These are phyloP conservation scores for Palythoa grandiflora DNA, from an alignment of 92 coral and sea anemone species.

Conservation along the genomic window DNA sequence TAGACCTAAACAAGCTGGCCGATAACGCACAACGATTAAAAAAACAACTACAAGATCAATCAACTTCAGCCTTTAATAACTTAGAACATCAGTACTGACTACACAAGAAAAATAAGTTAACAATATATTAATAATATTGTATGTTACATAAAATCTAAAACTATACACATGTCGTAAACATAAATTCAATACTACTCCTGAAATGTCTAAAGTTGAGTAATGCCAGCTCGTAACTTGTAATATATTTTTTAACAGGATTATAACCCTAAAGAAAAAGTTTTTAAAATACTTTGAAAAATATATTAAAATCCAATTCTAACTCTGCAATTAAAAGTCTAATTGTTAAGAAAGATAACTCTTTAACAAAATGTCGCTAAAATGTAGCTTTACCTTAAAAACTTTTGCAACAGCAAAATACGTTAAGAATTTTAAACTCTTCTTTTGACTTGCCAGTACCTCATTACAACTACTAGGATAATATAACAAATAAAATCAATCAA, in stretches of 20 bases:
- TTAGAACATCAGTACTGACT: background rate
- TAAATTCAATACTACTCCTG: background rate
- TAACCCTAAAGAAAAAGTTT: background rate
- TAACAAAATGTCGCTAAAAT: too few relatives aligned
- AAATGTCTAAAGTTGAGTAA: background rate
- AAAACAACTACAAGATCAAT: background rate
- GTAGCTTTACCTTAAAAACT: too few relatives aligned
- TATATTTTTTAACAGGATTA: background rate
- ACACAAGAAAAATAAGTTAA: background rate
- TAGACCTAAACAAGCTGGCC: too few relatives aligned
- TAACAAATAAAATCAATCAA: too few relatives aligned
- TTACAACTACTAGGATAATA: too few relatives aligned
- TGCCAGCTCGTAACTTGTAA: background rate
- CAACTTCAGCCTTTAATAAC: constrained; percentile 5
- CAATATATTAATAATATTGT: background rate
- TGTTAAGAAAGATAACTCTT: too few relatives aligned
- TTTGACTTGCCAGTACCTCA: too few relatives aligned
- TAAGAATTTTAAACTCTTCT: too few relatives aligned
- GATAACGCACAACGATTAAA: background rate
- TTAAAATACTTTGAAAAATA: too few relatives aligned
- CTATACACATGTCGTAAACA: background rate
- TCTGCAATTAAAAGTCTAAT: too few relatives aligned
- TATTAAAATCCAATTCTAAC: too few relatives aligned
- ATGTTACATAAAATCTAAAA: constrained; percentile 16
- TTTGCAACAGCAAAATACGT: too few relatives aligned